A percentile compares a stretch with the other conserved stretches of the same genome.
Evolutionary conservation across 1,140 invertebrate species (phyloP).

Genomic region (Bombus confusus): DNA sequence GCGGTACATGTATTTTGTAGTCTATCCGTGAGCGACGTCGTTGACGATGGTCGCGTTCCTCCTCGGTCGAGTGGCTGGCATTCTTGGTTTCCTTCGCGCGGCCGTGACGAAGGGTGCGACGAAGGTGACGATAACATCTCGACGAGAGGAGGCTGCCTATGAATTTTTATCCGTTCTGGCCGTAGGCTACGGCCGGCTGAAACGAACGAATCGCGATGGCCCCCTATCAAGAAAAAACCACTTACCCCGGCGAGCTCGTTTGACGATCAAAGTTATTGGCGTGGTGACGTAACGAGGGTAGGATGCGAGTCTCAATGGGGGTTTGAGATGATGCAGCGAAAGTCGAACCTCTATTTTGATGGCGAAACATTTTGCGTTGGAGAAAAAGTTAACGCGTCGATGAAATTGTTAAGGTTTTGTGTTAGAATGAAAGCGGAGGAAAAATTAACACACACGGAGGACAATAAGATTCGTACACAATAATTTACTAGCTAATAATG

Average conservation of each 20-base stretch:
- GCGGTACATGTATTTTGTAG: background rate
- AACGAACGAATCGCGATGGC: slow-evolving; percentile 55
- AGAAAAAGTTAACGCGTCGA: no score
- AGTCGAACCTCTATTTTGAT: background rate
- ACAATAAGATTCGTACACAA: no score
- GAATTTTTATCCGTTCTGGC: slow-evolving; percentile 65
- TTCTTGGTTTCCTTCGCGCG: slow-evolving; percentile 59
- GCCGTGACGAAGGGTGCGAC: slow-evolving; percentile 50
- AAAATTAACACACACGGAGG: no score
- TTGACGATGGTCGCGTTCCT: slow-evolving; percentile 28
- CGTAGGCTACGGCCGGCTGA: slow-evolving; percentile 46
- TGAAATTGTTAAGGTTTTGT: no score
- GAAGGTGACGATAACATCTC: slow-evolving; percentile 65
- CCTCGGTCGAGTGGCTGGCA: slow-evolving; percentile 46
- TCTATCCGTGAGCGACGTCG: slow-evolving; percentile 28
- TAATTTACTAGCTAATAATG: no score
- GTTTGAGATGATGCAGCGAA: background rate
- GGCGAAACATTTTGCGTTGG: background rate
- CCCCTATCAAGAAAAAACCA: slow-evolving; percentile 47
- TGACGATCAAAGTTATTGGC: slow-evolving; percentile 62
- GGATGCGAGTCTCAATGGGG: slow-evolving; percentile 1
- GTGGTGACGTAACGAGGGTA: slow-evolving; percentile 49
- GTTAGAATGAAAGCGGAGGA: no score
- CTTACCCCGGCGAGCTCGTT: slow-evolving; percentile 36
- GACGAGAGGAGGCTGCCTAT: slow-evolving; percentile 61